Evolutionary conservation across 2,113 vertebrate species (phyloP).

Genomic region (Cynoglossus semilaevis): DNA sequence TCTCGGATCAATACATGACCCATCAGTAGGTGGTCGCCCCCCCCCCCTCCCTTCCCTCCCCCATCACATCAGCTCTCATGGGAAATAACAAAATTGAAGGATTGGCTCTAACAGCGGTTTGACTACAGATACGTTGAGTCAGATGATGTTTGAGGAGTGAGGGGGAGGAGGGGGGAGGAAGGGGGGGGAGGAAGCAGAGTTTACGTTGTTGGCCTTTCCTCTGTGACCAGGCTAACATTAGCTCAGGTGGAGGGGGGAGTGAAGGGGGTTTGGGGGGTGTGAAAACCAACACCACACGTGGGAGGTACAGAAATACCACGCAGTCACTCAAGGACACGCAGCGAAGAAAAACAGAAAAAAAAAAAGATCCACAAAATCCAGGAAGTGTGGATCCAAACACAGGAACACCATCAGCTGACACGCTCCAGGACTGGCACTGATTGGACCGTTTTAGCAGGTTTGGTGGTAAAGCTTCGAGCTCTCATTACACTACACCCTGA

Average conservation of each 20-base stretch:
- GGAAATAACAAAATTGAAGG: conserved; percentile 46
- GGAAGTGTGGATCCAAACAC: no score
- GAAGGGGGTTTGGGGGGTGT: no score
- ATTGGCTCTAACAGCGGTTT: conserved; percentile 16
- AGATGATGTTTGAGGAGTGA: conserved; percentile 28
- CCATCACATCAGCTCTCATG: conserved; percentile 4
- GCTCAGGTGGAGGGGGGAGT: not conserved
- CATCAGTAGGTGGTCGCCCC: not conserved
- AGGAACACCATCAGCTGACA: no score
- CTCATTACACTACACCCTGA: not conserved
- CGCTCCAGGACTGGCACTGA: no score
- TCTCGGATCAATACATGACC: conserved; percentile 36
- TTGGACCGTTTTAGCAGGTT: not conserved
- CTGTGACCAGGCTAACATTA: not conserved
- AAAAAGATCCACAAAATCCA: no score
- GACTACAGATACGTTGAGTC: conserved; percentile 2
- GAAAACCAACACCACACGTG: not conserved
- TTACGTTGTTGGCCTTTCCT: conserved; percentile 2
- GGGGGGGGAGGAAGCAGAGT: no score
- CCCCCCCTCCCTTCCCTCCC: not conserved
- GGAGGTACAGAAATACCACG: not conserved
- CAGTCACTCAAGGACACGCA: not conserved
- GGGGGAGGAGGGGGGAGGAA: no score
- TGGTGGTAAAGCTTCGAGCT: not conserved
- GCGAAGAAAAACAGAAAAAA: no score